A percentile compares a stretch with the other conserved stretches of the same genome.
Evolutionary conservation across 2,113 vertebrate species (phyloP).

Genomic region (Pionites leucogaster): DNA sequence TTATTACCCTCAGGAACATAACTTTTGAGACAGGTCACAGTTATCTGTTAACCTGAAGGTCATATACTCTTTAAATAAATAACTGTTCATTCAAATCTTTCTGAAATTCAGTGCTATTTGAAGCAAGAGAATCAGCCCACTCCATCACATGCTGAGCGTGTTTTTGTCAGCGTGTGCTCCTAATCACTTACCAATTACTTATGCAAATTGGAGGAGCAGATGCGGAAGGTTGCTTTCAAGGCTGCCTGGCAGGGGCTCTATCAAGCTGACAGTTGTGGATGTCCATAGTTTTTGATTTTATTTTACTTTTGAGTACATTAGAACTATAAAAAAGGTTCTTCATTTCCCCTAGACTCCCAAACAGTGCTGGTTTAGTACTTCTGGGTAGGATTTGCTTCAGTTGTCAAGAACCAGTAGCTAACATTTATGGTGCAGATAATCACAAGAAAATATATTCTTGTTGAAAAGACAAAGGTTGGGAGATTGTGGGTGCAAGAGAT

Average conservation of each 20-base stretch:
- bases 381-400: background rate
- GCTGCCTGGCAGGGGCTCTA: background rate
- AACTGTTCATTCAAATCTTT: constrained; percentile 4
- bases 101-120: constrained; percentile 15
- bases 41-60: background rate
- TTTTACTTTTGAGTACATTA: background rate
- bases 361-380: background rate
- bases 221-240: constrained; percentile 9
- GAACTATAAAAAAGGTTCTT: background rate
- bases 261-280: background rate
- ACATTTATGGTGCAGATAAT: background rate
- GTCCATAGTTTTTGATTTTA: background rate
- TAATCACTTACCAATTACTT: constrained; percentile 62
- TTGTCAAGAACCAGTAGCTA: background rate
- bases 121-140: constrained; percentile 30
- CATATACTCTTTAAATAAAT: background rate
- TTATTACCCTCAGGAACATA: background rate
- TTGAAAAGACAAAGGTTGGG: background rate
- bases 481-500: background rate
- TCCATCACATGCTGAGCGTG: constrained; percentile 34
- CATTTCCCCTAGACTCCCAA: background rate
- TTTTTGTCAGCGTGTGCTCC: constrained; percentile 34
- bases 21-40: background rate
- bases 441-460: background rate
- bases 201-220: constrained; percentile 33